phyloP scores from a whole-genome alignment of 1,140 invertebrate species.

The Penaeus chinensis region DNA sequence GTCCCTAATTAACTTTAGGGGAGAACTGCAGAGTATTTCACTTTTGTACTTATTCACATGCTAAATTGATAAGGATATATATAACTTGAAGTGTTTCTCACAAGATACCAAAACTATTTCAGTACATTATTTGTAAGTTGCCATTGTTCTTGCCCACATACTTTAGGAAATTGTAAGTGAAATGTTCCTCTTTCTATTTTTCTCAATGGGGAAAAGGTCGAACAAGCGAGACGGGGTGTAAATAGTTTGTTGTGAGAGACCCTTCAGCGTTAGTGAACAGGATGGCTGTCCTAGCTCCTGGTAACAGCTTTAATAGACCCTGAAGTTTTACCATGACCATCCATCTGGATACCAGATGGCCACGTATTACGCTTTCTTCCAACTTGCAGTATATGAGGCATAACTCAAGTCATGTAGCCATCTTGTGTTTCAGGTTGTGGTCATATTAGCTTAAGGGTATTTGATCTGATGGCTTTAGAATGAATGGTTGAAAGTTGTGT shows the following conservation, averaged over 20 bases:
- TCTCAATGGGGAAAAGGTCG: not conserved
- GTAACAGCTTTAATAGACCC: slow-evolving; percentile 54
- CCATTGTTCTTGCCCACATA: slow-evolving; percentile 45
- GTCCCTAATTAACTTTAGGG: too few relatives aligned
- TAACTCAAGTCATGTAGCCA: not conserved
- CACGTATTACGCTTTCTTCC: not conserved
- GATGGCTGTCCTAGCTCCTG: slow-evolving; percentile 51
- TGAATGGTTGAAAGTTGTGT: slow-evolving; percentile 46
- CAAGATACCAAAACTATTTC: not conserved
- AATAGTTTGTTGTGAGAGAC: slow-evolving; percentile 56
- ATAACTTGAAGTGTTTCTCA: not conserved
- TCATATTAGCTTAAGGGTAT: slow-evolving; percentile 27
- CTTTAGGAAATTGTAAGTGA: slow-evolving; percentile 23
- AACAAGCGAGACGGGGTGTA: slow-evolving; percentile 42
- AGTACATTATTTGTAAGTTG: slow-evolving; percentile 10
- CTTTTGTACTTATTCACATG: too few relatives aligned
- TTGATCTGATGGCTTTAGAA: slow-evolving; percentile 59
- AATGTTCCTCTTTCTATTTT: not conserved
- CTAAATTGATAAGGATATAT: too few relatives aligned
- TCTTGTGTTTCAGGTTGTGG: slow-evolving; percentile 36
- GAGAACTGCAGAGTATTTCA: too few relatives aligned
- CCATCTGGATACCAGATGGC: not conserved
- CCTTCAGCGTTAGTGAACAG: slow-evolving; percentile 57
- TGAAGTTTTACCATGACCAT: slow-evolving; percentile 29
- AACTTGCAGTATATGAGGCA: too few relatives aligned